Percentiles rank a stretch among this genome's conserved stretches.
Evolutionary conservation across 2,888 invertebrate genomes (phyloP).

Genomic region (Trimorus sp.): DNA sequence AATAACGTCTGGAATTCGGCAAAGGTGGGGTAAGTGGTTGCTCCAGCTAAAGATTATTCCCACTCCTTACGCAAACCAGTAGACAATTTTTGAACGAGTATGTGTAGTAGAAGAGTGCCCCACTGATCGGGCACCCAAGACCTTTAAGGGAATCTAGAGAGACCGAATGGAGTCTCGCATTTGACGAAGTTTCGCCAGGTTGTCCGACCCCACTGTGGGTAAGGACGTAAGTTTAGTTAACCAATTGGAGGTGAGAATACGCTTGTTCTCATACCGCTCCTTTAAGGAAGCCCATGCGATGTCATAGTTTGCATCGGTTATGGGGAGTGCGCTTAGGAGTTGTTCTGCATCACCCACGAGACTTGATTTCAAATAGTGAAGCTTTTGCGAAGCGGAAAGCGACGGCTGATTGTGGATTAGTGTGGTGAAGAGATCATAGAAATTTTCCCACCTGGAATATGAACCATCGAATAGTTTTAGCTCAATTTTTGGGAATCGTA

Average conservation of each 20-base stretch:
- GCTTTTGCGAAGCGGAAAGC: not conserved
- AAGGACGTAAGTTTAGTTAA: conserved; percentile 4
- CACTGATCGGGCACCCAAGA: not conserved
- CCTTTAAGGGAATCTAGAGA: not conserved
- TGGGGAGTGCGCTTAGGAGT: not conserved
- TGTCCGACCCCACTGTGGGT: not conserved
- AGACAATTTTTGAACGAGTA: not conserved
- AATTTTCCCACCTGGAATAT: not conserved
- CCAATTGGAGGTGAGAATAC: conserved; percentile 4
- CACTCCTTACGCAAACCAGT: not conserved
- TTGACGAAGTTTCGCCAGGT: not conserved
- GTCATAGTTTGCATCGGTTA: not conserved
- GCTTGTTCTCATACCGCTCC: conserved; percentile 1
- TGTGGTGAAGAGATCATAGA: not conserved
- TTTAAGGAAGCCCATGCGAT: not conserved
- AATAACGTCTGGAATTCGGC: not conserved
- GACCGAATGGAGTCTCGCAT: not conserved
- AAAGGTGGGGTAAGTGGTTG: not conserved
- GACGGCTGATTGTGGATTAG: not conserved
- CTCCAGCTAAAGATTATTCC: not conserved
- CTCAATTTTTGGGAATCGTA: not conserved
- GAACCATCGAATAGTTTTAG: not conserved
- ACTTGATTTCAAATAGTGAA: not conserved
- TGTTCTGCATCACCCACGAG: not conserved
- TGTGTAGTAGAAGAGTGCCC: not conserved